phyloP scores from a whole-genome alignment of 2,113 vertebrate genomes.

The Todiramphus chloris region DNA sequence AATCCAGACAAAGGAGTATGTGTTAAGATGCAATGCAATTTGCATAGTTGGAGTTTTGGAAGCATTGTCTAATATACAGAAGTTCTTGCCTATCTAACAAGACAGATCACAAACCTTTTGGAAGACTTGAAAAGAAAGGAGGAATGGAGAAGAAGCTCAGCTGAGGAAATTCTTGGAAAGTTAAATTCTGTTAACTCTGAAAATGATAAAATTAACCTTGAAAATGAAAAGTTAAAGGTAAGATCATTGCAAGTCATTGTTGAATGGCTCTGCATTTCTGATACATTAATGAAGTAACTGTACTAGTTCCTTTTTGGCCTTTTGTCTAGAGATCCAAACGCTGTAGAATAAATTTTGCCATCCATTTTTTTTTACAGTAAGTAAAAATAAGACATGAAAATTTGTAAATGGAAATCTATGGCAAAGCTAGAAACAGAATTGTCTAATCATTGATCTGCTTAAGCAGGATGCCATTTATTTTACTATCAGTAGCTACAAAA shows the following conservation, averaged over 20 bases:
- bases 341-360: neutral
- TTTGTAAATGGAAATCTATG: neutral
- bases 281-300: neutral
- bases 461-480: neutral
- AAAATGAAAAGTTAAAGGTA: constrained; percentile 85
- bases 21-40: neutral
- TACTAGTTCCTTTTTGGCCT: neutral
- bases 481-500: neutral
- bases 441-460: neutral
- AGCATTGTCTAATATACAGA: neutral
- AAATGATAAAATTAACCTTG: constrained; percentile 73
- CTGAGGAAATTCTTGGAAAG: constrained; percentile 72
- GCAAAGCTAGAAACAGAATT: neutral
- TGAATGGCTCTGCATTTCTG: neutral
- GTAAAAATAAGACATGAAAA: neutral
- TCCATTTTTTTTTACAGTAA: neutral
- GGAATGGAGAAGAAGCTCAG: constrained; percentile 63
- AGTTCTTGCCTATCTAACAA: constrained; percentile 55
- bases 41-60: neutral
- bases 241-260: neutral
- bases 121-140: constrained; percentile 73
- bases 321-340: neutral
- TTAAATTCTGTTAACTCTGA: constrained; percentile 74
- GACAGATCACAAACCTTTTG: constrained; percentile 77
- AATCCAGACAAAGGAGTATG: too few species aligned